Percentiles rank a stretch among this genome's conserved stretches.
Evolutionary conservation across 2,113 vertebrate genomes (phyloP).

Genomic region (Catharus bicknelli): DNA sequence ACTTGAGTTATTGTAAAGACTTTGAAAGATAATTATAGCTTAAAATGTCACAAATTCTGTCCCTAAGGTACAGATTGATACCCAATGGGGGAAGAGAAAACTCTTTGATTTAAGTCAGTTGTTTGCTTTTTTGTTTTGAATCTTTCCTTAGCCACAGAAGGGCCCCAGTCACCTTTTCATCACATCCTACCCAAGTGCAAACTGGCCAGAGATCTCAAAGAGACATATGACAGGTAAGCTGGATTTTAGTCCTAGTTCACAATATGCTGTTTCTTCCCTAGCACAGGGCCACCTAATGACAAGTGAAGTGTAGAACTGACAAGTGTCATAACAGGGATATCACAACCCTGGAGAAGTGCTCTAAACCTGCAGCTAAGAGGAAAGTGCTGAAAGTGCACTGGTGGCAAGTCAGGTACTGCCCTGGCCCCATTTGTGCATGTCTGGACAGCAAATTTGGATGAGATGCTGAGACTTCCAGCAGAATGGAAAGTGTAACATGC

Average conservation of each 20-base stretch:
- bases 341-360: not conserved
- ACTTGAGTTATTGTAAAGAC: not conserved
- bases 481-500: not conserved
- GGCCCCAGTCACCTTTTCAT: conserved; percentile 92
- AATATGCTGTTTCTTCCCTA: not conserved
- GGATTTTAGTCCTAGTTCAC: not conserved
- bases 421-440: not conserved
- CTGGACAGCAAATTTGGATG: not conserved
- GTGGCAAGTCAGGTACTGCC: not conserved
- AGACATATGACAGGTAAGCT: conserved; percentile 91
- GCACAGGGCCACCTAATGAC: not conserved
- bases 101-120: not conserved
- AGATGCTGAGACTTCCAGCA: not conserved
- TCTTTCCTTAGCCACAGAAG: conserved; percentile 76
- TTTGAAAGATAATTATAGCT: not conserved
- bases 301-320: not conserved
- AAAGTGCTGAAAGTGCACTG: not conserved
- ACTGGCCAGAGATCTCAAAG: conserved; percentile 94
- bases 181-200: conserved; percentile 98
- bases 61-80: not conserved
- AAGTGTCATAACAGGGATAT: not conserved
- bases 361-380: not conserved
- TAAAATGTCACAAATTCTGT: not conserved
- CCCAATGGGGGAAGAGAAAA: not conserved
- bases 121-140: conserved; percentile 3